These are phyloP conservation scores for Diglossa cyanea DNA, from an alignment of 2,797 vertebrate genomes.

Conservation along the genomic window DNA sequence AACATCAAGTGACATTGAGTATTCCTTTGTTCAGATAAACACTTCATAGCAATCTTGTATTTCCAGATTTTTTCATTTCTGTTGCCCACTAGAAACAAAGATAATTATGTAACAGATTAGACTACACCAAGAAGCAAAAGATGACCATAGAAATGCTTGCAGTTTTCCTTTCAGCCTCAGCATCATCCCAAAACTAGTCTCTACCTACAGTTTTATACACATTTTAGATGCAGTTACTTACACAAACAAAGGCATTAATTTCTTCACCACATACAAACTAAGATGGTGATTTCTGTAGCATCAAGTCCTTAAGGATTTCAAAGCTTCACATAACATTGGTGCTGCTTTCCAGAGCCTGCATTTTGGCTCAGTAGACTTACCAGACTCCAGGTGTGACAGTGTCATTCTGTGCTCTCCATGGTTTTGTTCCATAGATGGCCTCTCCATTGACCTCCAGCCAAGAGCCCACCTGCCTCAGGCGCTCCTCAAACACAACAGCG, in stretches of 20 bases:
- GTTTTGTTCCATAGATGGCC: conserved; percentile 86
- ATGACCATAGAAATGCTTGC: background rate
- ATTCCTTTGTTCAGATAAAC: background rate
- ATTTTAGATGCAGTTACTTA: background rate
- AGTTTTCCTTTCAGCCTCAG: background rate
- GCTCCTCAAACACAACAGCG: conserved; percentile 88
- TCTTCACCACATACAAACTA: background rate
- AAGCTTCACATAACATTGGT: background rate
- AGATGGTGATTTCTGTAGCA: background rate
- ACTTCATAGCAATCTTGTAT: background rate
- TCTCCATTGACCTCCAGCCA: conserved; percentile 92
- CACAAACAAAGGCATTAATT: background rate
- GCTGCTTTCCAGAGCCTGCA: background rate
- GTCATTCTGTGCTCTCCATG: conserved; percentile 91
- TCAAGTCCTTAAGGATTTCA: background rate
- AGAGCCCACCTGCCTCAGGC: conserved; percentile 88
- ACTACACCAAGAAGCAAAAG: background rate
- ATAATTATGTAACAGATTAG: background rate
- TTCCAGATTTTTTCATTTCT: background rate
- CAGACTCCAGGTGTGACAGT: conserved; percentile 80
- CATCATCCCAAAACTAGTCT: background rate
- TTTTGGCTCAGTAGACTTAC: conserved; percentile 68
- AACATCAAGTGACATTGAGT: background rate
- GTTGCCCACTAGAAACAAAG: background rate
- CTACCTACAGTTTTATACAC: background rate